Conservation (phyloP, 2,888 invertebrate genomes). For the Dyspetes luteomarginatus region DNA sequence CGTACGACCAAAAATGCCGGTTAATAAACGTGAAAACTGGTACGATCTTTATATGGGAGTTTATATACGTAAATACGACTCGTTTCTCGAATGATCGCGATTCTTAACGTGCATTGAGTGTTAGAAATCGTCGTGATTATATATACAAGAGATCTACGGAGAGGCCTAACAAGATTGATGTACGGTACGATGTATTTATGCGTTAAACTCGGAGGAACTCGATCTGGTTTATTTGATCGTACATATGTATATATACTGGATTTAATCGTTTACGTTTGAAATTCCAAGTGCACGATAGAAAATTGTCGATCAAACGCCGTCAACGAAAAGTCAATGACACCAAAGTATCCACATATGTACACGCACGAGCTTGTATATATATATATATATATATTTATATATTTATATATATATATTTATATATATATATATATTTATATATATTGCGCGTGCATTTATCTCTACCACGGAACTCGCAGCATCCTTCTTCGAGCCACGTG, state of each 20-base stretch:
- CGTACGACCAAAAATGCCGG: background rate
- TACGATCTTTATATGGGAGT: slow-evolving; percentile 2
- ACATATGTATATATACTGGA: background rate
- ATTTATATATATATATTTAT: background rate
- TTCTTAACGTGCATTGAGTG: slow-evolving; percentile 39
- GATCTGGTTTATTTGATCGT: slow-evolving; percentile 8
- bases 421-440: background rate
- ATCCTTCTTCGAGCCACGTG: slow-evolving; percentile 31
- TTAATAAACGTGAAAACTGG: slow-evolving; percentile 39
- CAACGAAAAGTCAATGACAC: slow-evolving; percentile 47
- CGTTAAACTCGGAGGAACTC: background rate
- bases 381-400: background rate
- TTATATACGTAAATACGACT: background rate
- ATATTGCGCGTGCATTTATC: background rate
- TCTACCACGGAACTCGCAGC: slow-evolving; percentile 20
- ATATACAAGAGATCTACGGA: background rate
- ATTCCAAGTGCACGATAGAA: slow-evolving; percentile 42
- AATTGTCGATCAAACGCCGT: slow-evolving; percentile 38
- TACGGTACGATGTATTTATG: background rate
- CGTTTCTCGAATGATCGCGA: slow-evolving; percentile 2
- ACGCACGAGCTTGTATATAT: background rate
- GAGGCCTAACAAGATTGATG: slow-evolving; percentile 23
- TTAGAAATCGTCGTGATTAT: slow-evolving; percentile 30
- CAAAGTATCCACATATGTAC: slow-evolving; percentile 19
- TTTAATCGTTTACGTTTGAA: slow-evolving; percentile 6